These are phyloP conservation scores for Coleophora deauratella DNA, from an alignment of 2,888 invertebrate genomes.

Conservation along the genomic window DNA sequence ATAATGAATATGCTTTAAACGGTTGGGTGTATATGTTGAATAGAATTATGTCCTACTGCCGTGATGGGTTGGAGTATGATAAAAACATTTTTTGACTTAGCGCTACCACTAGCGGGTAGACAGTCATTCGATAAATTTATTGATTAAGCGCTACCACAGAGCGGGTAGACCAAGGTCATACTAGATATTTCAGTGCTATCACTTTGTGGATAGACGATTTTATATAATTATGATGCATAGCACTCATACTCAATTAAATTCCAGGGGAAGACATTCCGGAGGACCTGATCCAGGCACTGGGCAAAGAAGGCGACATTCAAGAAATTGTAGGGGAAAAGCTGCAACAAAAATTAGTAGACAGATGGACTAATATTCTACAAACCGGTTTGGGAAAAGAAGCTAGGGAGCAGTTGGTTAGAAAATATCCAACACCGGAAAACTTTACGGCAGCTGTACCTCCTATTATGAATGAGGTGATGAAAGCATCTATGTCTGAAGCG, in stretches of 20 bases:
- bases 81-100: too few relatives aligned
- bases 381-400: conserved; percentile 5
- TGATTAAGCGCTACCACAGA: not conserved
- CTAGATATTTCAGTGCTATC: not conserved
- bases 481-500: conserved; percentile 1
- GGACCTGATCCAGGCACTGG: conserved; percentile 1
- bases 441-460: conserved; percentile 1
- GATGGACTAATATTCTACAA: conserved; percentile 4
- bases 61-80: too few relatives aligned
- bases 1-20: too few relatives aligned
- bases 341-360: too few relatives aligned
- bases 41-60: too few relatives aligned
- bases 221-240: not conserved
- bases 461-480: conserved; percentile 5
- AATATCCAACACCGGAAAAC: conserved; percentile 3
- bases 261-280: not conserved
- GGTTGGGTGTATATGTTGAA: too few relatives aligned
- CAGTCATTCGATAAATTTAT: too few relatives aligned
- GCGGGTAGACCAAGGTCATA: conserved; percentile 1
- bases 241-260: not conserved
- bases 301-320: conserved; percentile 1
- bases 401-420: conserved; percentile 1
- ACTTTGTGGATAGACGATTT: conserved; percentile 1
- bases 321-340: too few relatives aligned
- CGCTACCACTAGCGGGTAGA: too few relatives aligned